Percentiles rank a stretch among this genome's conserved stretches.
phyloP scores from a whole-genome alignment of 2,113 vertebrate genomes.

The Pelobates fuscus region DNA sequence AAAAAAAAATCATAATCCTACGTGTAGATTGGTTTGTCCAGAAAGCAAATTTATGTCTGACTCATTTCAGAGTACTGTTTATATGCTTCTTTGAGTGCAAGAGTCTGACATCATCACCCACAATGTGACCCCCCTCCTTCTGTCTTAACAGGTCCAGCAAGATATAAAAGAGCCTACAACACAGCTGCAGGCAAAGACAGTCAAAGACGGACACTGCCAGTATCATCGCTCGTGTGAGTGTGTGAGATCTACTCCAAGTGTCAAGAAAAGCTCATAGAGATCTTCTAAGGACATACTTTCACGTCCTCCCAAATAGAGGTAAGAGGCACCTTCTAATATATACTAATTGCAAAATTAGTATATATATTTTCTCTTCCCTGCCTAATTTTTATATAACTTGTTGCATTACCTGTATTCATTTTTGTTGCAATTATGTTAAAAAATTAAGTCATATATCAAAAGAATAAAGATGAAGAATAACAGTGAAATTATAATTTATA shows the following conservation, averaged over 20 bases:
- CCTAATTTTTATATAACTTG: too few species aligned
- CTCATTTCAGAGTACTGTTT: not conserved
- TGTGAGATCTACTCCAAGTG: not conserved
- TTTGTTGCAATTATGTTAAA: too few species aligned
- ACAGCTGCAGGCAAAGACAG: slow-evolving; percentile 28
- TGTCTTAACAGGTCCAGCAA: slow-evolving; percentile 16
- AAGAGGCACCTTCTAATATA: not conserved
- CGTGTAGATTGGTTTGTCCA: not conserved
- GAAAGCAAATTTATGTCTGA: not conserved
- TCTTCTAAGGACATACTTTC: slow-evolving; percentile 16
- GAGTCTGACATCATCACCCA: slow-evolving; percentile 7
- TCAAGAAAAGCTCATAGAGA: not conserved
- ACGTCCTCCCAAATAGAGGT: slow-evolving; percentile 2
- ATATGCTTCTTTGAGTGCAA: not conserved
- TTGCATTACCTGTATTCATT: too few species aligned
- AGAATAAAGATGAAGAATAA: too few species aligned
- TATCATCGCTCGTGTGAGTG: not conserved
- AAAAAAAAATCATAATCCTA: not conserved
- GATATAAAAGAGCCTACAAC: slow-evolving; percentile 39
- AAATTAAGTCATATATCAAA: too few species aligned
- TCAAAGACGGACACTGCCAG: slow-evolving; percentile 16
- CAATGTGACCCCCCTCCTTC: slow-evolving; percentile 4
- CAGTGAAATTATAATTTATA: too few species aligned
- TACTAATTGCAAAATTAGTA: not conserved
- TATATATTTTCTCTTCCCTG: too few species aligned